Evolutionary conservation across 2,113 vertebrate genomes (phyloP).

Genomic region (Petaurus breviceps): DNA sequence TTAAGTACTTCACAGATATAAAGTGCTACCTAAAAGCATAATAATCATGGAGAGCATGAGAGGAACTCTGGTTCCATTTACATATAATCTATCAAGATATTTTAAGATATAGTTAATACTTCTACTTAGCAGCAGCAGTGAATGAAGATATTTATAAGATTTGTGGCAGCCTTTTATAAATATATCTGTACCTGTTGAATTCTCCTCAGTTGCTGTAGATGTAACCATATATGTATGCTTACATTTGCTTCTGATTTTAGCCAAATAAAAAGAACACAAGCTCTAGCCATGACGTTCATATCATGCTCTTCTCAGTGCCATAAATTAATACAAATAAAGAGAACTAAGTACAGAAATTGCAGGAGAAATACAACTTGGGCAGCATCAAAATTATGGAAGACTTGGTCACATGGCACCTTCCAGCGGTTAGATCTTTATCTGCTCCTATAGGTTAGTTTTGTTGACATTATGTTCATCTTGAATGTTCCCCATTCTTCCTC

Average conservation of each 20-base stretch:
- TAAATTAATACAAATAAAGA: neutral
- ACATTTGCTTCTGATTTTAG: neutral
- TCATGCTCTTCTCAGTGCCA: neutral
- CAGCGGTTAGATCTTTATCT: neutral
- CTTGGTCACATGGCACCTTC: neutral
- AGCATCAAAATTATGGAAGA: neutral
- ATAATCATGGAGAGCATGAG: neutral
- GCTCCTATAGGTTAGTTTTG: neutral
- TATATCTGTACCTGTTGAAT: neutral
- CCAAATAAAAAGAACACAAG: conserved; percentile 4
- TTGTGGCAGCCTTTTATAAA: neutral
- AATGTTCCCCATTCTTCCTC: neutral
- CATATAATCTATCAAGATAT: conserved; percentile 1
- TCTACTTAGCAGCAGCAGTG: neutral
- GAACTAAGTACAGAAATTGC: neutral
- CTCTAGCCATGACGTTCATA: neutral
- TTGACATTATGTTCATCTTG: neutral
- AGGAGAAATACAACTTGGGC: neutral
- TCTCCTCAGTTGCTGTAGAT: neutral
- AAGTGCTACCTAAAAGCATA: neutral
- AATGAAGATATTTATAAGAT: neutral
- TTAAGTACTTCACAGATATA: neutral
- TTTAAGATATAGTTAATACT: neutral
- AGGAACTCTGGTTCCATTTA: conserved; percentile 8
- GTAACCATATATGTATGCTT: neutral